Evolutionary conservation across 2,797 vertebrate species (phyloP).

Genomic region (Poliocrania exsul): DNA sequence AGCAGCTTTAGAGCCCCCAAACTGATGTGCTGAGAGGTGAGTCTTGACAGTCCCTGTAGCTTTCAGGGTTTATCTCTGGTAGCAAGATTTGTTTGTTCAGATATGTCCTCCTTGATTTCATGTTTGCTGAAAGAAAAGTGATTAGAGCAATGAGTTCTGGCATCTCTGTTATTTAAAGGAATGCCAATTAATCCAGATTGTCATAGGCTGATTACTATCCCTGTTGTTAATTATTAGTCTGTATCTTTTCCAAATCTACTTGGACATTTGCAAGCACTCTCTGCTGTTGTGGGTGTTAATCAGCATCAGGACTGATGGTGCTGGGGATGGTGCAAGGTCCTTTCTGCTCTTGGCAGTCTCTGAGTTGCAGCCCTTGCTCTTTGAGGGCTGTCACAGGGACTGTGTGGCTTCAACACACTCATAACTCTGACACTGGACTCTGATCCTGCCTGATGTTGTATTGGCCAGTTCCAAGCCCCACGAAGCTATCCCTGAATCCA

Average conservation of each 20-base stretch:
- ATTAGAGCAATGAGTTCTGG: neutral
- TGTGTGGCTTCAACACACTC: neutral
- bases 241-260: neutral
- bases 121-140: neutral
- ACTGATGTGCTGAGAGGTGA: neutral
- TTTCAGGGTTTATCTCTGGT: neutral
- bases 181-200: neutral
- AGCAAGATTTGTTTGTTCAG: neutral
- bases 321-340: neutral
- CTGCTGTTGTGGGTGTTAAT: neutral
- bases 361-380: neutral
- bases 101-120: neutral
- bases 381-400: neutral
- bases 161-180: neutral
- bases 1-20: neutral
- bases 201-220: neutral
- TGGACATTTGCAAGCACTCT: neutral
- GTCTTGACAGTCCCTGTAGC: neutral
- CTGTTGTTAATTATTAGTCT: neutral
- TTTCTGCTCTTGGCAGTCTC: neutral
- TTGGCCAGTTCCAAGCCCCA: neutral
- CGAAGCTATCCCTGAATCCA: neutral
- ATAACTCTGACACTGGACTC: neutral
- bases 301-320: neutral
- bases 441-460: neutral